Conservation (phyloP, 2,113 vertebrate genomes). For the Scolopax mira region DNA sequence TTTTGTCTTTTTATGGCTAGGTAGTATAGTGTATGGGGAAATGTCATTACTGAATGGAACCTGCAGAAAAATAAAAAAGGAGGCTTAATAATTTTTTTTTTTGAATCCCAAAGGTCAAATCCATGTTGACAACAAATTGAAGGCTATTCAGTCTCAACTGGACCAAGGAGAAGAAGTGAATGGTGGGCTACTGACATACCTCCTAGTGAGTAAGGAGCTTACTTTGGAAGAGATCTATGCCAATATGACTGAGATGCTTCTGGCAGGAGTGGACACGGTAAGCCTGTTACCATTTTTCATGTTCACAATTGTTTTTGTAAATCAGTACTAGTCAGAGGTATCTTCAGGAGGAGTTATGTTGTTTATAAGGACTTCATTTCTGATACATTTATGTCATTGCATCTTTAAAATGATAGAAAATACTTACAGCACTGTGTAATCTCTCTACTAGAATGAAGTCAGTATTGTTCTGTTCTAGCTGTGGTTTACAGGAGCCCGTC, state of each 20-base stretch:
- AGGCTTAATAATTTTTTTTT: neutral
- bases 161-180: conserved; percentile 77
- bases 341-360: neutral
- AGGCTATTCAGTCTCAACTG: conserved; percentile 77
- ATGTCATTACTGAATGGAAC: neutral
- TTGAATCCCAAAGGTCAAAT: conserved; percentile 79
- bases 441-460: neutral
- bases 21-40: neutral
- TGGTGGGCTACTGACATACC: conserved; percentile 86
- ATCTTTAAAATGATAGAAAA: neutral
- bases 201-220: conserved; percentile 85
- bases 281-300: neutral
- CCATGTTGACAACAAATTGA: conserved; percentile 84
- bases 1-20: neutral
- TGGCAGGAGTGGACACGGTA: conserved; percentile 93
- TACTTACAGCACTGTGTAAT: neutral
- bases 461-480: neutral
- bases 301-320: neutral
- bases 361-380: neutral
- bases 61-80: neutral
- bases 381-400: neutral
- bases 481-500: neutral
- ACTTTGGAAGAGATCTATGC: conserved; percentile 91
- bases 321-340: neutral
- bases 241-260: conserved; percentile 91